A percentile compares a stretch with the other conserved stretches of the same genome.
Evolutionary conservation across 1,140 invertebrate species (phyloP).

Genomic region (Colletes latitarsis): DNA sequence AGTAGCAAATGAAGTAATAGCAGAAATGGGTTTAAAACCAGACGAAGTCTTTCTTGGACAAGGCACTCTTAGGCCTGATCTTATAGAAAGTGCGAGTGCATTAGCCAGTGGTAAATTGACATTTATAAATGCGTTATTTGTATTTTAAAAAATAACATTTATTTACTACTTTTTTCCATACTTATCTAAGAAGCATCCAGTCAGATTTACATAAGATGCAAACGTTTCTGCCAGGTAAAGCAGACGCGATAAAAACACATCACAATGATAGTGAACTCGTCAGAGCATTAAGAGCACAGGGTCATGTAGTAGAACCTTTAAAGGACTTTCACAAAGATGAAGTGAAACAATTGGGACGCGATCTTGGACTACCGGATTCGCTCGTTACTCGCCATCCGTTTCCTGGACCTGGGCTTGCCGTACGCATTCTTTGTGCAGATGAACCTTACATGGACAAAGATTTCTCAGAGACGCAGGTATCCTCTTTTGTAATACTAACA

Average conservation of each 20-base stretch:
- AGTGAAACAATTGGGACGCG: constrained; percentile 92
- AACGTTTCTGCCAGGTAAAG: constrained; percentile 82
- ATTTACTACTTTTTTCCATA: neutral
- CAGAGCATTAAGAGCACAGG: constrained; percentile 91
- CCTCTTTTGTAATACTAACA: constrained; percentile 49
- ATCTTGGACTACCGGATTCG: constrained; percentile 93
- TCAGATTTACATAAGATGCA: constrained; percentile 7
- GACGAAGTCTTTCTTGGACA: constrained; percentile 94
- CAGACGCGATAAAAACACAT: constrained; percentile 99
- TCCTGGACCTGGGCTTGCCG: constrained; percentile 96
- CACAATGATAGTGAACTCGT: constrained; percentile 99
- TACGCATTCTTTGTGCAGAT: constrained; percentile 97
- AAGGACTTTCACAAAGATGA: constrained; percentile 99
- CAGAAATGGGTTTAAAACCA: constrained; percentile 90
- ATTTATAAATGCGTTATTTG: constrained; percentile 19
- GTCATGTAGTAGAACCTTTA: constrained; percentile 97
- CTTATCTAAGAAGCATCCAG: neutral
- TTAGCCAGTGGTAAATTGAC: constrained; percentile 87
- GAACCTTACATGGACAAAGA: constrained; percentile 97
- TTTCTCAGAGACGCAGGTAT: constrained; percentile 95
- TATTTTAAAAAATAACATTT: constrained; percentile 7
- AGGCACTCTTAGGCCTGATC: constrained; percentile 97
- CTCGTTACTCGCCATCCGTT: constrained; percentile 98
- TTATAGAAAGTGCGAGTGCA: constrained; percentile 97
- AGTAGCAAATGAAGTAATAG: constrained; percentile 91